Evolutionary conservation across 1,140 invertebrate genomes (phyloP), one percentile per base, ranked within the genome.

Genomic region (Heterodera schachtii): DNA sequence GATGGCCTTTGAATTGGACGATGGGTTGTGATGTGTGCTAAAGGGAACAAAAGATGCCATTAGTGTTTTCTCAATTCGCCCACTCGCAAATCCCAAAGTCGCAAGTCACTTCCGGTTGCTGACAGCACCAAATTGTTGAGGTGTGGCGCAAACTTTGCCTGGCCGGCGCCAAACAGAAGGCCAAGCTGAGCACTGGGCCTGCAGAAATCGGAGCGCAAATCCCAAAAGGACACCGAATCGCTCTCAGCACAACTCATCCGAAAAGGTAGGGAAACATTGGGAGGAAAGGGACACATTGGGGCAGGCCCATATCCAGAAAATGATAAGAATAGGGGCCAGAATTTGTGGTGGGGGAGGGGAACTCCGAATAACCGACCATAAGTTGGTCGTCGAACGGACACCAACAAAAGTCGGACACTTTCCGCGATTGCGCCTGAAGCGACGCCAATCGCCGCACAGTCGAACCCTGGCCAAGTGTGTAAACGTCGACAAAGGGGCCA

Each of bases 21-120:
- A 83, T 75, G 43, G 81, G 78, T 41, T 82, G 69, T 49, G 66
- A 46, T 41, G 80, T 52, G n/a, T 82, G 69, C 81, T 82, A 75
- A 82, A 82, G 47, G 44, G 31, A 73, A 52, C 11, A 21, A 81
- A 41, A 21, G 43, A 19, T 31, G 41, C 49, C 31, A 43, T 5
- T 75, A 41, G 31, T 41, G 6, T 71, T 71, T 71, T 46, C 7
- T 31, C 19, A 4, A 41, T 71, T 13, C 13, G 43, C 69, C 44
- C 21, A 84, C 83, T 76, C 83, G 31, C 19, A 86, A 41, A 46
- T 84, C 83, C 84, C 84, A 84, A 69, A 83, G 67, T 16, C 83
- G 70, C 49, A 86, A 31, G 69, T 84, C 83, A 11, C 21, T 64
- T 43, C 84, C 83, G 66, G 84, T 83, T 8, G 84, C 71, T 31